Conservation (phyloP, 1,140 invertebrate species). For the Drosophila elegans region DNA sequence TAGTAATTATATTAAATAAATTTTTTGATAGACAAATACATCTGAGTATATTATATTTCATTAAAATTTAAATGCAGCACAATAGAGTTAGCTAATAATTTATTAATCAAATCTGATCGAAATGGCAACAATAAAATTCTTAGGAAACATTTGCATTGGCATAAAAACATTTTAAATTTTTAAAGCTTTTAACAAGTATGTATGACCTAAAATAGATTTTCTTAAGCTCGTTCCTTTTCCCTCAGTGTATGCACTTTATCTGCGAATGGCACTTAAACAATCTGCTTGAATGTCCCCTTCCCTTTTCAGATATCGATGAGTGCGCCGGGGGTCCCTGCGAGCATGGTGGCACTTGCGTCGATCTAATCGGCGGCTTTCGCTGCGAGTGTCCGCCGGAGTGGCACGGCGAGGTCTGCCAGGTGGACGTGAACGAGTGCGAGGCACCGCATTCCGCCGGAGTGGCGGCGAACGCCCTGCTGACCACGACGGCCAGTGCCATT, state of each 20-base stretch:
- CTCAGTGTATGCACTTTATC: slow-evolving; percentile 43
- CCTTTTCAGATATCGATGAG: slow-evolving; percentile 90
- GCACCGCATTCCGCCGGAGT: slow-evolving; percentile 73
- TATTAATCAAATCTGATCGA: too few relatives aligned
- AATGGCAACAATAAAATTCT: too few relatives aligned
- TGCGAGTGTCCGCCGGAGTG: slow-evolving; percentile 93
- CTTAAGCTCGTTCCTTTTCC: background rate
- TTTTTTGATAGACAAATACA: too few relatives aligned
- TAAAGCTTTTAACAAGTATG: too few relatives aligned
- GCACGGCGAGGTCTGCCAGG: slow-evolving; percentile 92
- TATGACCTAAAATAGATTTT: background rate
- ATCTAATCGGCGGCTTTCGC: slow-evolving; percentile 90
- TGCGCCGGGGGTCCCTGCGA: slow-evolving; percentile 93
- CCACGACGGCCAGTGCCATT: slow-evolving; percentile 80
- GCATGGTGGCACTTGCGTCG: slow-evolving; percentile 94
- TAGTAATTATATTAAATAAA: too few relatives aligned
- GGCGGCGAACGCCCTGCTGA: slow-evolving; percentile 76
- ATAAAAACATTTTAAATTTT: too few relatives aligned
- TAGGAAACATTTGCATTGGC: too few relatives aligned
- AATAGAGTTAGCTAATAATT: too few relatives aligned
- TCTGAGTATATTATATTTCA: too few relatives aligned
- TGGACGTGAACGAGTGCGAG: slow-evolving; percentile 89
- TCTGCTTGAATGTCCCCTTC: slow-evolving; percentile 38
- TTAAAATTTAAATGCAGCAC: too few relatives aligned
- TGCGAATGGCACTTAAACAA: slow-evolving; percentile 56